Conservation (phyloP, 1,140 invertebrate genomes). For the Bombus sylvicola region DNA sequence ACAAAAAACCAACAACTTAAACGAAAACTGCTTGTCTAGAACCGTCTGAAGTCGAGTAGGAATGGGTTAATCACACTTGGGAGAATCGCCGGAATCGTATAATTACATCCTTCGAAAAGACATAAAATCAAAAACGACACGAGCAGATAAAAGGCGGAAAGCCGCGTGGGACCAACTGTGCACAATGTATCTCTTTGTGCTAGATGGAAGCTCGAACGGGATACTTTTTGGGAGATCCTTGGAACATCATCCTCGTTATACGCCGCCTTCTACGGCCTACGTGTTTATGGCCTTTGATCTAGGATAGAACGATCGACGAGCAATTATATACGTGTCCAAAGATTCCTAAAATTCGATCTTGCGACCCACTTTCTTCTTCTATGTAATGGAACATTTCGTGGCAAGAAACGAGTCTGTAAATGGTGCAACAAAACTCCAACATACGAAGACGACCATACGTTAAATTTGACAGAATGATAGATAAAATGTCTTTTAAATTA, state of each 20-base stretch:
- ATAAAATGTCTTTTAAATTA: neutral
- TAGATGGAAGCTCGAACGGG: conserved; percentile 15
- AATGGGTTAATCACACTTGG: conserved; percentile 30
- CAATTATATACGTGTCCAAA: conserved; percentile 77
- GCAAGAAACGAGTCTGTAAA: neutral
- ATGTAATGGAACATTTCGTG: conserved; percentile 61
- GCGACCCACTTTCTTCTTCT: conserved; percentile 55
- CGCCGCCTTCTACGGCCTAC: conserved; percentile 44
- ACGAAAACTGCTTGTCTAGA: neutral
- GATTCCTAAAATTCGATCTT: conserved; percentile 71
- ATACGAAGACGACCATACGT: neutral
- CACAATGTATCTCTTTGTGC: conserved; percentile 45
- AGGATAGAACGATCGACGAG: conserved; percentile 57
- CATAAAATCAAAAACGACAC: conserved; percentile 39
- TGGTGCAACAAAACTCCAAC: neutral
- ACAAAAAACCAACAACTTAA: neutral
- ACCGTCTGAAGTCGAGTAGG: neutral
- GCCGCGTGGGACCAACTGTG: conserved; percentile 6
- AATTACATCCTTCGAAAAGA: conserved; percentile 38
- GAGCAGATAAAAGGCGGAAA: conserved; percentile 23
- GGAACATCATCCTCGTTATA: conserved; percentile 46
- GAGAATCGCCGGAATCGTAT: conserved; percentile 28
- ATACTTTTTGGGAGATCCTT: conserved; percentile 29
- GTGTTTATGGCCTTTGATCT: conserved; percentile 71
- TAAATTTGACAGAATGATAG: neutral